Percentiles rank a stretch among this genome's conserved stretches.
Conservation (phyloP, 2,113 vertebrate genomes). For the Felis catus region F.catus_Fca126_mat1.0 CM031416.1:23063001-23063500, state of each 20-base stretch:
- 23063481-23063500: no score
- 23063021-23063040: background rate
- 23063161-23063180: background rate
- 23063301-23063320: no score
- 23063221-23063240: background rate
- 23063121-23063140: background rate
- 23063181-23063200: background rate
- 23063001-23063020: background rate
- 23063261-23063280: background rate
- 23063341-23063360: no score
- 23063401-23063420: no score
- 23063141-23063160: background rate
- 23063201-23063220: background rate
- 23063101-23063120: background rate
- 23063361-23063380: no score
- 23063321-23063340: no score
- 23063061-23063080: background rate
- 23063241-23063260: background rate
- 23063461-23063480: no score
- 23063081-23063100: background rate
- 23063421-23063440: no score
- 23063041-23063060: background rate
- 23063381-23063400: no score
- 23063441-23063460: no score
- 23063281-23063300: no score